Percentiles rank a stretch among this genome's conserved stretches.
Evolutionary conservation across 2,797 vertebrate species (phyloP).

Genomic region (Trichosurus vulpecula): DNA sequence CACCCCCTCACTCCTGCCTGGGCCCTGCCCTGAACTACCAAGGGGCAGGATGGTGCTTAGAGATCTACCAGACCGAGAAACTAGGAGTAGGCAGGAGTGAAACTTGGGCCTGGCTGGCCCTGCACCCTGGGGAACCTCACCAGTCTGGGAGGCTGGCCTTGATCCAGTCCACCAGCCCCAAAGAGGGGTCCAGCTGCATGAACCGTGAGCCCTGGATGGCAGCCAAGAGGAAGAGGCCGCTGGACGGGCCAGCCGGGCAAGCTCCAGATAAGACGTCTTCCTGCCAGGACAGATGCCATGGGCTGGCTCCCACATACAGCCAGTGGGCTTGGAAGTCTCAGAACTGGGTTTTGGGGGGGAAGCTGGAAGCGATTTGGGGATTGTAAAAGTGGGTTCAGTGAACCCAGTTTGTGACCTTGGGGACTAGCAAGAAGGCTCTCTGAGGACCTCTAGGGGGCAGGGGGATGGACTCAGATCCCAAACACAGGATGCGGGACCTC

Average conservation of each 20-base stretch:
- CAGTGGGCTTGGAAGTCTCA: too few relatives aligned
- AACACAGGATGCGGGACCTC: too few relatives aligned
- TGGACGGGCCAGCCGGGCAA: conserved; percentile 92
- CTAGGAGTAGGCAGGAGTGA: neutral
- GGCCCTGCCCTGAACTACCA: neutral
- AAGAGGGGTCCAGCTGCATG: conserved; percentile 93
- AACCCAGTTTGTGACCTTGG: neutral
- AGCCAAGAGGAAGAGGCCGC: conserved; percentile 94
- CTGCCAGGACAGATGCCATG: conserved; percentile 79
- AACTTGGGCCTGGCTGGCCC: neutral
- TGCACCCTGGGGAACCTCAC: conserved; percentile 79
- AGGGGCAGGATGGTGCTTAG: neutral
- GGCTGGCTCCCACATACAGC: neutral
- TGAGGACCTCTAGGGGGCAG: too few relatives aligned
- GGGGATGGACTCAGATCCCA: too few relatives aligned
- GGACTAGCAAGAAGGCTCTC: too few relatives aligned
- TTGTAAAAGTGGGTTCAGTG: too few relatives aligned
- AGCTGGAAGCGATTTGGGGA: neutral
- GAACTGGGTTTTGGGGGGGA: too few relatives aligned
- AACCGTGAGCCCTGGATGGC: conserved; percentile 93
- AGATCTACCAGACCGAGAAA: neutral
- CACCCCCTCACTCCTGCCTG: neutral
- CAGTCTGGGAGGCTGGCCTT: conserved; percentile 93
- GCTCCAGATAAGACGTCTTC: conserved; percentile 91
- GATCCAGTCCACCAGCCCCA: conserved; percentile 95